Evolutionary conservation across 2,888 invertebrate species (phyloP).

Genomic region (Didymodactylos carnosus): DNA sequence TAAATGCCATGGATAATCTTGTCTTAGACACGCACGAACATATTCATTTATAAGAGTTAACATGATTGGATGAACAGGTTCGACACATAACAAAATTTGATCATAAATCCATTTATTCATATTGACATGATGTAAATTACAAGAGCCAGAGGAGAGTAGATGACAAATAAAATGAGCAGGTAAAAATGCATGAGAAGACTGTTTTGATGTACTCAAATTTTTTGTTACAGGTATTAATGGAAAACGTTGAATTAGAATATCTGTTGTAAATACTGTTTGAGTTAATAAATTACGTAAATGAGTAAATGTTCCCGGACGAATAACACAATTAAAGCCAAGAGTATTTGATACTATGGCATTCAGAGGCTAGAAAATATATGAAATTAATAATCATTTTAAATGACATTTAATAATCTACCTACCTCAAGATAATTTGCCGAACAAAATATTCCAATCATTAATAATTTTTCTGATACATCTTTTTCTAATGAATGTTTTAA

Average conservation of each 20-base stretch:
- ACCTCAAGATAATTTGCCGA: not conserved
- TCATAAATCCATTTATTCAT: slow-evolving; percentile 4
- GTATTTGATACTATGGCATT: not conserved
- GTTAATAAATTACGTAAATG: not conserved
- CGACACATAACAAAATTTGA: slow-evolving; percentile 1
- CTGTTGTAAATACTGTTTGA: not conserved
- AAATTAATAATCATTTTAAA: not conserved
- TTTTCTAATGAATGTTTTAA: not conserved
- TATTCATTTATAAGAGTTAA: slow-evolving; percentile 9
- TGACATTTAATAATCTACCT: not conserved
- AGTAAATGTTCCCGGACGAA: not conserved
- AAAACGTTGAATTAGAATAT: slow-evolving; percentile 1
- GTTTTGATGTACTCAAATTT: slow-evolving; percentile 3
- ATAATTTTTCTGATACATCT: not conserved
- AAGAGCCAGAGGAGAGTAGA: not conserved
- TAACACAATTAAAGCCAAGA: not conserved
- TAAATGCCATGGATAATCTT: not conserved
- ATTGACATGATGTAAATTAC: slow-evolving; percentile 1
- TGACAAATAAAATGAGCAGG: not conserved
- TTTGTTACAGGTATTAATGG: slow-evolving; percentile 2
- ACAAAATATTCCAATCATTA: not conserved
- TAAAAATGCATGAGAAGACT: not conserved
- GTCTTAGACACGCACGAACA: not conserved
- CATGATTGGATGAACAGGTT: slow-evolving; percentile 11
- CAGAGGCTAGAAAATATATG: not conserved